Percentiles rank a stretch among this genome's conserved stretches.
Conservation (phyloP, 2,888 invertebrate species). For the Callosobruchus maculatus region DNA sequence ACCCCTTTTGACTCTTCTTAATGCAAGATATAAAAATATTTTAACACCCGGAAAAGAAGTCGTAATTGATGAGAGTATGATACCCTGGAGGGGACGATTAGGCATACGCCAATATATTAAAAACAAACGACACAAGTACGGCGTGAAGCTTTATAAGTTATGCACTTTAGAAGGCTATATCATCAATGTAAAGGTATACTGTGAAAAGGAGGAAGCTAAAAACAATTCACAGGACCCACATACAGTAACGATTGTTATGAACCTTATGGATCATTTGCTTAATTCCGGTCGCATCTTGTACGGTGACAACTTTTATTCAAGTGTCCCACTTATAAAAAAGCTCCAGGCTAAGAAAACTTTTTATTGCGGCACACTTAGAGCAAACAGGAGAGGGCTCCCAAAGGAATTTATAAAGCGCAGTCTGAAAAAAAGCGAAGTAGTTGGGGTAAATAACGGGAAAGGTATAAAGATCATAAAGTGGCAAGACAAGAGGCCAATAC, state of each 20-base stretch:
- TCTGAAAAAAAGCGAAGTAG: background rate
- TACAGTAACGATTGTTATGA: slow-evolving; percentile 10
- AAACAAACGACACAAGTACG: slow-evolving; percentile 12
- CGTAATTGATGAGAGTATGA: slow-evolving; percentile 14
- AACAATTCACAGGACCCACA: slow-evolving; percentile 4
- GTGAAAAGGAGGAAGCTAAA: slow-evolving; percentile 8
- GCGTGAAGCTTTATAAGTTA: slow-evolving; percentile 11
- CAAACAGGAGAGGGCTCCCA: slow-evolving; percentile 3
- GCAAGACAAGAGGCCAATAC: background rate
- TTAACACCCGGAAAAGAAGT: slow-evolving; percentile 10
- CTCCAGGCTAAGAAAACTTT: slow-evolving; percentile 1
- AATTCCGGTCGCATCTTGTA: slow-evolving; percentile 15
- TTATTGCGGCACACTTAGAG: slow-evolving; percentile 6
- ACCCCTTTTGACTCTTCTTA: too few relatives aligned
- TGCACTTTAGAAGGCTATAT: slow-evolving; percentile 15
- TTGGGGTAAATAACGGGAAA: background rate
- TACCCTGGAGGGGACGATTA: slow-evolving; percentile 10
- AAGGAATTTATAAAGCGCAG: too few relatives aligned
- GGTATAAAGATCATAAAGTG: slow-evolving; percentile 12
- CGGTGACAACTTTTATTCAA: slow-evolving; percentile 7
- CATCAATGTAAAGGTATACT: slow-evolving; percentile 9
- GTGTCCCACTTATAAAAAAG: background rate
- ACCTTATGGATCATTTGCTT: slow-evolving; percentile 9
- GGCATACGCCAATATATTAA: slow-evolving; percentile 13
- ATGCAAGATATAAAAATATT: slow-evolving; percentile 3